A percentile compares a stretch with the other conserved stretches of the same genome.
phyloP scores from a whole-genome alignment of 2,113 vertebrate genomes.

The Jaculus jaculus region DNA sequence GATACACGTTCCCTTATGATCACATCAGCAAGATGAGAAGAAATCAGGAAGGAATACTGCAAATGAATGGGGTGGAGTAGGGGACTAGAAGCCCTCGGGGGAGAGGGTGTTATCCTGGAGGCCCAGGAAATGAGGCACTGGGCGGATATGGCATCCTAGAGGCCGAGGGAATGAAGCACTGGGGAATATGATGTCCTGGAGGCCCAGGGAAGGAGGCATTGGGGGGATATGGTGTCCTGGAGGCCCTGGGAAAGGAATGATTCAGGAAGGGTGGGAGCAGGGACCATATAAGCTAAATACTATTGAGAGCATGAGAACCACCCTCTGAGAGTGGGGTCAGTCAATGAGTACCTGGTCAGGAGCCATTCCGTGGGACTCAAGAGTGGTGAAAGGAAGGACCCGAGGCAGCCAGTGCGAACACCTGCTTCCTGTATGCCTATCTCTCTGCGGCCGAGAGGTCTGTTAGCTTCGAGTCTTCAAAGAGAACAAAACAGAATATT shows the following conservation, averaged over 20 bases:
- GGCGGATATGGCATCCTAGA: background rate
- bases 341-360: background rate
- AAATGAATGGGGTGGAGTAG: accelerated
- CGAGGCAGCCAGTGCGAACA: background rate
- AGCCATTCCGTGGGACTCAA: background rate
- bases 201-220: too few species aligned
- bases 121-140: too few species aligned
- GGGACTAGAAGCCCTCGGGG: background rate
- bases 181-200: background rate
- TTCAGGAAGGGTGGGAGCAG: background rate
- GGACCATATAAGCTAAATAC: background rate
- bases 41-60: background rate
- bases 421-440: background rate
- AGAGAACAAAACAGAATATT: background rate
- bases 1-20: background rate
- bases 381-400: background rate
- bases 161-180: too few species aligned
- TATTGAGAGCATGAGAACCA: background rate
- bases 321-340: background rate
- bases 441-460: background rate
- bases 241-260: background rate
- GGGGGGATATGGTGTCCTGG: background rate
- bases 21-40: background rate
- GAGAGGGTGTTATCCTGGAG: background rate
- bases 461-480: background rate